Conservation (phyloP, 2,888 invertebrate genomes). For the Thecocarcelia acutangulata region DNA sequence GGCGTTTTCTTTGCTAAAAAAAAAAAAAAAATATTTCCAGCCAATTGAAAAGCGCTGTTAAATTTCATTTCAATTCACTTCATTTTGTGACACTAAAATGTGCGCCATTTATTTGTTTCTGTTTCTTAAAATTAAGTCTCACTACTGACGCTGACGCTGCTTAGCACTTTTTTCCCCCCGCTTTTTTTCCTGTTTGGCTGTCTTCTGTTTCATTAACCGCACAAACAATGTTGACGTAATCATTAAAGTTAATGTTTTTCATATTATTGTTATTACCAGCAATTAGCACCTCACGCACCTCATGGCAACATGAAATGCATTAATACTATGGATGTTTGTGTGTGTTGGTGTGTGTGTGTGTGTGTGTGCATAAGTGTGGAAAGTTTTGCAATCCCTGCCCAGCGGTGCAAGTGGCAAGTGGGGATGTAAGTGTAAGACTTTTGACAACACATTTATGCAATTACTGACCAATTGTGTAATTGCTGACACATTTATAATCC, state of each 20-base stretch:
- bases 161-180: slow-evolving; percentile 12
- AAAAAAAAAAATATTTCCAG: slow-evolving; percentile 23
- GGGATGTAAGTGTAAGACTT: neutral
- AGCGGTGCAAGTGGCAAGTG: too few relatives aligned
- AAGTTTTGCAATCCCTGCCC: neutral
- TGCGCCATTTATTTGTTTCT: slow-evolving; percentile 51
- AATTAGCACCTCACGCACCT: slow-evolving; percentile 69
- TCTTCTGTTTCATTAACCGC: slow-evolving; percentile 27
- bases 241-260: slow-evolving; percentile 65
- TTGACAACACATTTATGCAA: slow-evolving; percentile 40
- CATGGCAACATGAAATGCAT: slow-evolving; percentile 18
- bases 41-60: slow-evolving; percentile 60
- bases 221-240: slow-evolving; percentile 63
- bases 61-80: slow-evolving; percentile 45
- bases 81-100: slow-evolving; percentile 50
- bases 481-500: neutral
- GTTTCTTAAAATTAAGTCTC: slow-evolving; percentile 17
- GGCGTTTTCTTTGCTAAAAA: slow-evolving; percentile 64
- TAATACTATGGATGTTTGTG: neutral
- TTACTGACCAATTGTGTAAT: slow-evolving; percentile 40
- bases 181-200: neutral
- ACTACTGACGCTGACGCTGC: neutral
- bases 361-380: neutral
- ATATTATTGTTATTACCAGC: slow-evolving; percentile 67
- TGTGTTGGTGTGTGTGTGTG: neutral